Evolutionary conservation across 2,888 invertebrate genomes (phyloP), one percentile per base, ranked within the genome.

Genomic region (Synergus japonicus): DNA sequence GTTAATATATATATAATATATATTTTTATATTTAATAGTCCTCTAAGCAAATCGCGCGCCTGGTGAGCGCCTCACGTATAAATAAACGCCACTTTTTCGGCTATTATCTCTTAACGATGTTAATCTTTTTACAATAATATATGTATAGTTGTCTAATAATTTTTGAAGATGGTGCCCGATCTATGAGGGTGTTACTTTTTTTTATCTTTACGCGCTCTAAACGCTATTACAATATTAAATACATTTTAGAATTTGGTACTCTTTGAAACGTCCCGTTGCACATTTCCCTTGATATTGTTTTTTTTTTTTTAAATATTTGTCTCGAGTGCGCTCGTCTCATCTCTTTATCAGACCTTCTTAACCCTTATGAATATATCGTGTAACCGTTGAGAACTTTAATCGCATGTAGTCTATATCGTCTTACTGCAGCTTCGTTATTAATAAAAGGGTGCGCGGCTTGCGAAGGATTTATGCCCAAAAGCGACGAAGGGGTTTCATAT

Each of bases 231-330:
- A 87, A 84, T 88, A 85, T 87, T 89, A 90, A 89, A 88, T 88
- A 89, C 88, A 90, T 90, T 91, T 91, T 91, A 91, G 91, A 91
- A 91, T 91, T 91, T 91, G 91, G 89, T 91, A 91, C 91, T 91
- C 90, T 90, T 88, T 15, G 88, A 90, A 89, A 88, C 87, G 88
- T 87, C 88, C 86, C 85, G 58, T 54, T 76, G 18, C 46, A 73
- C 86, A 85, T 85, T 83, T 83, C 85, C 82, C 78, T 82, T 82
- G 82, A 60, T 81, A 60, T 81, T 78, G 80, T 81, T 77, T 80
- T 79, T 79, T 81, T 81, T 81, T 81, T 44, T 66, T 63, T n/a
- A n/a, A 83, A 80, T 85, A 84, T 78, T 79, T 83, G 82, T 85
- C 86, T 76, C 76, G 79, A 79, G 69, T 81, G 79, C 76, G 76